Conservation (phyloP, 2,888 invertebrate species). For the Hemithea aestivaria region DNA sequence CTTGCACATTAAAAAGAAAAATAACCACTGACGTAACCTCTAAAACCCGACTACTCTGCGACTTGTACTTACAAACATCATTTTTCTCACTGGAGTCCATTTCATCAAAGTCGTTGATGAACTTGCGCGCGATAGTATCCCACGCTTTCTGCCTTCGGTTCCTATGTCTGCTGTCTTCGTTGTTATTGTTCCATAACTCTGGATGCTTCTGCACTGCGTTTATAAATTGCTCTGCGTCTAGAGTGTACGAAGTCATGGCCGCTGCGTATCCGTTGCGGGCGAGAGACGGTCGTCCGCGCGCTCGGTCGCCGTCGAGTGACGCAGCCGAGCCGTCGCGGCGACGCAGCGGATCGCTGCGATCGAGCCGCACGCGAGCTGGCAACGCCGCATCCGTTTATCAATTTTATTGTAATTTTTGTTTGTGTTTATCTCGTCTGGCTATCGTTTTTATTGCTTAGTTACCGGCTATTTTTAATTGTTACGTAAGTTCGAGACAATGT, state of each 20-base stretch:
- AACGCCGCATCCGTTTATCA: conserved; percentile 36
- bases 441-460: conserved; percentile 7
- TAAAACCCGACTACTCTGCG: too few species aligned
- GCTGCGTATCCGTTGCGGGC: conserved; percentile 31
- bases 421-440: conserved; percentile 8
- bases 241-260: conserved; percentile 39
- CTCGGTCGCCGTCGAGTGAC: conserved; percentile 43
- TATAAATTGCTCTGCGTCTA: conserved; percentile 47
- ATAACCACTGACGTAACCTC: too few species aligned
- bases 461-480: conserved; percentile 8
- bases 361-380: conserved; percentile 35
- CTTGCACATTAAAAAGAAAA: too few species aligned
- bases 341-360: conserved; percentile 44
- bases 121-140: conserved; percentile 47
- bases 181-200: conserved; percentile 52
- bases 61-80: conserved; percentile 54
- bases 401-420: conserved; percentile 22
- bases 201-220: conserved; percentile 57
- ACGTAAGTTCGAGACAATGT: neutral
- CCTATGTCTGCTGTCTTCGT: conserved; percentile 44
- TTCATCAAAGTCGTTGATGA: conserved; percentile 51
- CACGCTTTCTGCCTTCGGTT: conserved; percentile 50
- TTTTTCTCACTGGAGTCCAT: conserved; percentile 44
- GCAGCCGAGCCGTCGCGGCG: conserved; percentile 52
- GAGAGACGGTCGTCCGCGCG: conserved; percentile 36